Base-by-base conservation (phyloP, 2,888 invertebrate genomes). In the Drosophila austrosaltans region DNA sequence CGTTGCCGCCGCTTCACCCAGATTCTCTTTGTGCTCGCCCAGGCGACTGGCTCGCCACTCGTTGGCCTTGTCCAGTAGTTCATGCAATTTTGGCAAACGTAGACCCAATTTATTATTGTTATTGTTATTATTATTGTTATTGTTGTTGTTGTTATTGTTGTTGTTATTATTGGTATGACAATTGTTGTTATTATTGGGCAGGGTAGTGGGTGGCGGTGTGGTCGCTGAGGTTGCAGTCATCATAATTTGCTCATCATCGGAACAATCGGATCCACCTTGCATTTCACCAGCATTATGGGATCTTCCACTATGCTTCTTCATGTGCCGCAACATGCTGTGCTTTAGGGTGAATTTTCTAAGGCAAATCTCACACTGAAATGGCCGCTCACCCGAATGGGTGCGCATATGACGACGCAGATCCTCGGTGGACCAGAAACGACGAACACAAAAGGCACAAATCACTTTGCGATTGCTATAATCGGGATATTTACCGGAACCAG, bases 361-460 rank as follows among this genome's bases (percentile, higher is more conserved):
- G 92, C 98, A 98, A 53, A 97, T 95, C 91, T 97, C 97, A 91
- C 98, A 98, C 69, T 96, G 96, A 91, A 98, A 98, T 0, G 98
- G 98, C 1, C 98, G 93, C 90, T 98, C 98, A 0, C 98, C 98
- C 0, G 97, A 97, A 91, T 98, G 98, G 0, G 98, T 98, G 22
- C 98, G 94, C 97, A 98, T 98, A 92, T 98, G 98, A 0, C 98
- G 95, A 0, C 98, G 94, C 4, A 98, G 93, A 92, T 98, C 98
- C 91, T 98, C 98, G 0, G 98, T 97, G 0, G 98, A 98, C 98
- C 98, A 98, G 93, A 98, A 98, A 57, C 98, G 95, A 72, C 98
- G 96, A 91, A 98, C 94, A 92, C 98, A 98, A 90, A 98, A 97
- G 0, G 98, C 97, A 91, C 98, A 97, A 66, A 97, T 96, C 5